Evolutionary conservation across 2,888 invertebrate genomes (phyloP).

Genomic region (Oligia latruncula): DNA sequence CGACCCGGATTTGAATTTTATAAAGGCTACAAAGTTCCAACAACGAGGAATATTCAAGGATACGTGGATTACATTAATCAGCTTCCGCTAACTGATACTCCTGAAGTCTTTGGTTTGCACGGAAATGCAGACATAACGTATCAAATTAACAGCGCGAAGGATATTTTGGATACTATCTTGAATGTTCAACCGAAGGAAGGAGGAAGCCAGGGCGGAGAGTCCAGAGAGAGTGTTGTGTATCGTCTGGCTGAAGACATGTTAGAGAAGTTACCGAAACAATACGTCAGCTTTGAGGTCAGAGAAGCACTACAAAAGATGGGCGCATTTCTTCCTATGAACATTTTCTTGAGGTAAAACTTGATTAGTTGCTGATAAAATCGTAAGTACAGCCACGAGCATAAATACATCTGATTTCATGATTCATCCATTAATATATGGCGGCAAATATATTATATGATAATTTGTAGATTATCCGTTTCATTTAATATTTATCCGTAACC

Average conservation of each 20-base stretch:
- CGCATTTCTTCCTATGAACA: constrained; percentile 98
- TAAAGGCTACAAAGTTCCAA: constrained; percentile 97
- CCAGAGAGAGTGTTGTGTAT: constrained; percentile 97
- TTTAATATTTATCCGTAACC: no score
- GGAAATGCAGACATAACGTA: constrained; percentile 99
- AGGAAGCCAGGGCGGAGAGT: constrained; percentile 97
- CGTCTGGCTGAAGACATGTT: constrained; percentile 98
- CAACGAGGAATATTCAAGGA: constrained; percentile 93
- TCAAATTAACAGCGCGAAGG: constrained; percentile 98
- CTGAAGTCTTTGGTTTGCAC: constrained; percentile 99
- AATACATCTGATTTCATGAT: not conserved
- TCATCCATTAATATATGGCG: not conserved
- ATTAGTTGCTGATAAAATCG: not conserved
- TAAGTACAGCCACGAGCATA: not conserved
- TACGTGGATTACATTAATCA: constrained; percentile 97
- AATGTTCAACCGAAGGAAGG: constrained; percentile 99
- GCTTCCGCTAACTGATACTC: constrained; percentile 96
- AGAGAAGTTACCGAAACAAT: constrained; percentile 93
- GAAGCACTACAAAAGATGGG: constrained; percentile 98
- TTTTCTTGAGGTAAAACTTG: constrained; percentile 92
- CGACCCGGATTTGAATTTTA: constrained; percentile 97
- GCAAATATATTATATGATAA: no score
- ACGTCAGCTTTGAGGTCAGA: constrained; percentile 96
- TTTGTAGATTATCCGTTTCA: no score
- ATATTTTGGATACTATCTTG: constrained; percentile 97